These are phyloP conservation scores for Gavia stellata DNA, from an alignment of 2,113 vertebrate species.

Conservation along the genomic window DNA sequence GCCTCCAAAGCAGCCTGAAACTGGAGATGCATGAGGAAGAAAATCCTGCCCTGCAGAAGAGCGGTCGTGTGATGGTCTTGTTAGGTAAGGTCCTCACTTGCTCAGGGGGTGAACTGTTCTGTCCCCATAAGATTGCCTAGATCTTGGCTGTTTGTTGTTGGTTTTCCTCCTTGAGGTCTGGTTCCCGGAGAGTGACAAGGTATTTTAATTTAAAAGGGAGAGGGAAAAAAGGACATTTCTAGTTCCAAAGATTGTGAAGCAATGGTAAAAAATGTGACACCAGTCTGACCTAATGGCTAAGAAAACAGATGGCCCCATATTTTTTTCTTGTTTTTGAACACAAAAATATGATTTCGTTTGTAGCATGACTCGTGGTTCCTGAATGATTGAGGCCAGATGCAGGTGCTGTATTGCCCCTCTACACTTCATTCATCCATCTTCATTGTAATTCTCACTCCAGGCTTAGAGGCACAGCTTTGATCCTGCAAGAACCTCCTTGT, in stretches of 20 bases:
- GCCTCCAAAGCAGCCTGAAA: neutral
- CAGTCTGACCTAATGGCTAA: neutral
- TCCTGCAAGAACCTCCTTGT: neutral
- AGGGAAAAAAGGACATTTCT: neutral
- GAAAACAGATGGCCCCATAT: neutral
- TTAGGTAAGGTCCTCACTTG: neutral
- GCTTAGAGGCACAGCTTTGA: neutral
- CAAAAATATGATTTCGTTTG: neutral
- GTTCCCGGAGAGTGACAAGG: neutral
- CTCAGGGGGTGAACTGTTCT: neutral
- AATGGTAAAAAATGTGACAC: neutral
- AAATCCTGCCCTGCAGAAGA: neutral
- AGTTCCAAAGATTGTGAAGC: neutral
- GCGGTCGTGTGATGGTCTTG: neutral
- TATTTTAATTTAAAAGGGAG: neutral
- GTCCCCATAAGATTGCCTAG: neutral
- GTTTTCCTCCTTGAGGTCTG: neutral
- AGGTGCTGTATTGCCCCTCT: neutral
- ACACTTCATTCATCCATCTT: neutral
- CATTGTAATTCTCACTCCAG: neutral
- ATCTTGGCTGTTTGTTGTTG: neutral
- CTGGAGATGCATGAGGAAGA: neutral
- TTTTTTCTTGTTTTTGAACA: neutral
- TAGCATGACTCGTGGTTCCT: fast-evolving
- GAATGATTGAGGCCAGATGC: neutral